These are phyloP conservation scores for Archegozetes longisetosus DNA, from an alignment of 1,140 invertebrate genomes.

Conservation along the genomic window DNA sequence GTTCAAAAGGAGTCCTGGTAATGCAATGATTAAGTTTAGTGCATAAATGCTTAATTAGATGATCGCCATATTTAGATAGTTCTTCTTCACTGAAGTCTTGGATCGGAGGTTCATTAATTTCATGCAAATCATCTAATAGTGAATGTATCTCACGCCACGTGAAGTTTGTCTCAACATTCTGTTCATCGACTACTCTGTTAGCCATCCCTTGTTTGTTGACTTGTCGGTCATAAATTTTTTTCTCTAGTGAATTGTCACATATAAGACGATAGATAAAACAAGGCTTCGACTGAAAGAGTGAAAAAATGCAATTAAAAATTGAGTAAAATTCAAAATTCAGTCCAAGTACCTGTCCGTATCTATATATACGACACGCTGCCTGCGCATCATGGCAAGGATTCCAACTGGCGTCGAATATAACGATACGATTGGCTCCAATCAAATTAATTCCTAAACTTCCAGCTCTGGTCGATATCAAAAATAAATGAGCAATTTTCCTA, in stretches of 20 bases:
- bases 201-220: slow-evolving; percentile 67
- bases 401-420: slow-evolving; percentile 97
- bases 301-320: background rate
- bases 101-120: slow-evolving; percentile 40
- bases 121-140: slow-evolving; percentile 77
- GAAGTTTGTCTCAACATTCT: slow-evolving; percentile 88
- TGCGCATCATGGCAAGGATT: slow-evolving; percentile 99
- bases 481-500: slow-evolving; percentile 74
- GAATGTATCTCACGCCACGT: slow-evolving; percentile 87
- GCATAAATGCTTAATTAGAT: slow-evolving; percentile 57
- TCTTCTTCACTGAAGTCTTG: slow-evolving; percentile 46
- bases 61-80: slow-evolving; percentile 58
- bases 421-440: slow-evolving; percentile 80
- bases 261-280: slow-evolving; percentile 92
- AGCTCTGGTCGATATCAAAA: slow-evolving; percentile 87
- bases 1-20: slow-evolving; percentile 60
- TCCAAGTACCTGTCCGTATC: slow-evolving; percentile 64
- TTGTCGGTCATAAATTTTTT: slow-evolving; percentile 94
- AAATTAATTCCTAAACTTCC: slow-evolving; percentile 77
- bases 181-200: slow-evolving; percentile 92
- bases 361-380: slow-evolving; percentile 90
- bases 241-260: slow-evolving; percentile 89
- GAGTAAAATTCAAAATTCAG: background rate
- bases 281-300: slow-evolving; percentile 39
- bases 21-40: slow-evolving; percentile 48